Evolutionary conservation across 2,113 vertebrate species (phyloP), one percentile per base, ranked within the genome.

Genomic region (Neotoma lepida): DNA sequence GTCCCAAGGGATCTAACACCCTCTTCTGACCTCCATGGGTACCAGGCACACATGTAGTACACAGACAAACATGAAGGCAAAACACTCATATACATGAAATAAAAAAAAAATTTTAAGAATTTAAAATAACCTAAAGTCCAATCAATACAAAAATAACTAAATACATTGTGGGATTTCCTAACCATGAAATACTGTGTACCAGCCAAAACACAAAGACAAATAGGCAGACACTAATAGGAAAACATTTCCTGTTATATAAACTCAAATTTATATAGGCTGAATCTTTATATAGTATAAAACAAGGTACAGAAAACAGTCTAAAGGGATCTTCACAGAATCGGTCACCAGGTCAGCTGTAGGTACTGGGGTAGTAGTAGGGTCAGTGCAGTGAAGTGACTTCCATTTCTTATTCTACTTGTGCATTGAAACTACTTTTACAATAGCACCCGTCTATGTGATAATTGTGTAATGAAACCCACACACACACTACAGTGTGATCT

Each of bases 101-200:
- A 30, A 81, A 58, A 58, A 58, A 39, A 56, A 81, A 26, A 41
- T 44, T 61, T 13, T 18, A 61, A 63, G 41, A 61, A 84, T 78
- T 93, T 88, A 51, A 93, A 94, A 88, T 66, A 77, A 73, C 4
- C 44, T 90, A 94, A 93, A 41, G 30, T 33, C 46, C 22, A 85
- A 85, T 41, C 35, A 77, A 84, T 12, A 88, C 8, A 94, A 86
- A 96, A 89, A 71, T 30, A 82, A 92, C 51, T 80, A 86, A 88
- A 76, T 76, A 88, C 73, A 85, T 41, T 9, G 54, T 2, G 1
- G 13, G 54, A 88, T 68, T 74, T 93, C 41, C 41, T 84, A 88
- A 92, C 39, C 56, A 96, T 8, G 41, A 97, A 93, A 90, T 81
- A 64, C 30, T 85, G 49, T 51, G 33, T 2, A 61, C 28, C 7